Evolutionary conservation across 2,888 invertebrate species (phyloP).

Genomic region (Eubasilissa splendida): DNA sequence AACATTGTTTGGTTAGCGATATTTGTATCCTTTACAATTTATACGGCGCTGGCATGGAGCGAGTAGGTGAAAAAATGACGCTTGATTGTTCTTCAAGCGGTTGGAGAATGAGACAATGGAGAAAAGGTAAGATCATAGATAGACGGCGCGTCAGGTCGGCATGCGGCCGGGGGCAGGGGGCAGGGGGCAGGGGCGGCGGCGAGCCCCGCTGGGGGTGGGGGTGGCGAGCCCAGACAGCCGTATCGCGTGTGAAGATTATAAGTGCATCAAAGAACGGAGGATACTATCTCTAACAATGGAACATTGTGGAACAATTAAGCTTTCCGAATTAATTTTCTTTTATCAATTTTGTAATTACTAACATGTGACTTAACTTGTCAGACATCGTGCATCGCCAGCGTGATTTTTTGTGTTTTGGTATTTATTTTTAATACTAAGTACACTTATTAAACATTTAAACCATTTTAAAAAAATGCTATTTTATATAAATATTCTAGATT

Average conservation of each 20-base stretch:
- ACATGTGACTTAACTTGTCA: no score
- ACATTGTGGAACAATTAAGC: no score
- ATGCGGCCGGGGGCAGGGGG: neutral
- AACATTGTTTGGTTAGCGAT: no score
- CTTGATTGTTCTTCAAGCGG: neutral
- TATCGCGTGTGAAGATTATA: neutral
- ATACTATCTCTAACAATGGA: neutral
- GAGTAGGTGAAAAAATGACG: neutral
- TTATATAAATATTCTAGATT: no score
- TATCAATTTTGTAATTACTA: no score
- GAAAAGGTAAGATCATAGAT: constrained; percentile 47
- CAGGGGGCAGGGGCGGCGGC: neutral
- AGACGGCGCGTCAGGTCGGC: constrained; percentile 15
- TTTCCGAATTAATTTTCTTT: no score
- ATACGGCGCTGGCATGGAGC: neutral
- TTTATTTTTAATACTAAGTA: no score
- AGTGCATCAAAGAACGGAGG: constrained; percentile 8
- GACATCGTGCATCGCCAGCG: no score
- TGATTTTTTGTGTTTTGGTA: no score
- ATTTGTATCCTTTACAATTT: neutral
- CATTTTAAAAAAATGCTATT: no score
- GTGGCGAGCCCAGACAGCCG: neutral
- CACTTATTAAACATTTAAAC: no score
- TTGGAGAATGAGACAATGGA: constrained; percentile 37
- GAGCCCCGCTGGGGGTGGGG: neutral